These are phyloP conservation scores for Harpegnathos saltator DNA, from an alignment of 1,140 invertebrate genomes.

Conservation along the genomic window DNA sequence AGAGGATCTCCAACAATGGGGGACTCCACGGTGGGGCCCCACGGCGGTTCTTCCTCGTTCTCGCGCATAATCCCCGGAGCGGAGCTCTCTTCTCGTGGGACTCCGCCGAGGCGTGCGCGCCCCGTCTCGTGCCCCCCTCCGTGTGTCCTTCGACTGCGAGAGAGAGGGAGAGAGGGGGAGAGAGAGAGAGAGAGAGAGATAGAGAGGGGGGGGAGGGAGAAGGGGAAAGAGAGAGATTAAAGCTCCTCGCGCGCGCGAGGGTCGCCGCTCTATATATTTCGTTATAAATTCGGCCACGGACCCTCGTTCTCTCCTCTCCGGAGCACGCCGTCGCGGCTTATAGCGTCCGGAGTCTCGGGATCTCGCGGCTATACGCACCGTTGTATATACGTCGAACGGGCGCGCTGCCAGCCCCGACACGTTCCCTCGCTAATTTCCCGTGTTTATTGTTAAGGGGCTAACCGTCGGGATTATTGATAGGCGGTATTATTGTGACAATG, in stretches of 20 bases:
- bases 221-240: too few relatives aligned
- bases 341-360: neutral
- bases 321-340: constrained; percentile 31
- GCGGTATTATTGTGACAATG: constrained; percentile 24
- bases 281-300: constrained; percentile 72
- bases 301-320: constrained; percentile 61
- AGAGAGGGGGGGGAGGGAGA: too few relatives aligned
- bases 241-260: constrained; percentile 37
- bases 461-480: constrained; percentile 32
- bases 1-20: constrained; percentile 47
- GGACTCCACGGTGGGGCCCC: constrained; percentile 34
- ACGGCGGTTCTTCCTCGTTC: constrained; percentile 20
- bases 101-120: constrained; percentile 34
- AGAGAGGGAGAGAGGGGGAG: too few relatives aligned
- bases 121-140: constrained; percentile 4
- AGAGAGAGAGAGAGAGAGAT: too few relatives aligned
- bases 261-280: constrained; percentile 62
- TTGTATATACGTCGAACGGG: neutral
- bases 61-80: constrained; percentile 53
- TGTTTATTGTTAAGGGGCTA: constrained; percentile 35
- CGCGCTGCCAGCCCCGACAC: neutral
- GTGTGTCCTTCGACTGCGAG: neutral
- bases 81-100: constrained; percentile 23
- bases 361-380: neutral
- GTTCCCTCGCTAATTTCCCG: constrained; percentile 11